Evolutionary conservation across 1,140 invertebrate genomes (phyloP), one percentile per base, ranked within the genome.

Genomic region (Heliconius nattereri): DNA sequence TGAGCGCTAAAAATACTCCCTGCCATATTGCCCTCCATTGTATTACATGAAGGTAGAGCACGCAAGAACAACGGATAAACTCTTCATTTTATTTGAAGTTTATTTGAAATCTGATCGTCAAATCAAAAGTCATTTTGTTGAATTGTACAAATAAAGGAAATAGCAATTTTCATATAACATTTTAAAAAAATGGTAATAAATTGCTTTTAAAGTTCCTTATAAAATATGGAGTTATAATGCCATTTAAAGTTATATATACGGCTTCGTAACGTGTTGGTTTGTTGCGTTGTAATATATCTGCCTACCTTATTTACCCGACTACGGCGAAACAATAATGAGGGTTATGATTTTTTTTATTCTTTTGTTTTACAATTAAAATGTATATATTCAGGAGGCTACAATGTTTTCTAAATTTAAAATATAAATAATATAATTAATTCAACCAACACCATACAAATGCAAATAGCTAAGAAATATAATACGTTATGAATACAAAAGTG

Each of bases 1-100:
- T 81, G 78, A 78, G 75, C 76, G 74, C 76, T 81, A 79, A 75
- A 78, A 77, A 77, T 77, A 77, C 52, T 40, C 70, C 76, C 26
- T 77, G 76, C 76, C 76, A 23, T 72, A 77, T 71, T 71, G 76
- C 23, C 40, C 26, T 72, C 66, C 8, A 71, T 54, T 72, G 37
- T 20, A 71, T 45, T 13, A 72, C 60, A 66, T 29, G 29, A 13
- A 29, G 57, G 23, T 26, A 29, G 57, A 66, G 57, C 57, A 66
- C n/a, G 57, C 57, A 13, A 66, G 60, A 66, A 66, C 11, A 66
- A 66, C 3, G 60, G 0, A 66, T 23, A 57, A 23, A n/a, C 7
- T 57, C 23, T 66, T 11, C 23, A 3, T 66, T 66, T 13, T 66
- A 11, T 66, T 26, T 29, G 60, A 16, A 29, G 54, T 0, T n/a